These are phyloP conservation scores for Protobothrops mucrosquamatus DNA, from an alignment of 2,113 vertebrate species.

Conservation along the genomic window DNA sequence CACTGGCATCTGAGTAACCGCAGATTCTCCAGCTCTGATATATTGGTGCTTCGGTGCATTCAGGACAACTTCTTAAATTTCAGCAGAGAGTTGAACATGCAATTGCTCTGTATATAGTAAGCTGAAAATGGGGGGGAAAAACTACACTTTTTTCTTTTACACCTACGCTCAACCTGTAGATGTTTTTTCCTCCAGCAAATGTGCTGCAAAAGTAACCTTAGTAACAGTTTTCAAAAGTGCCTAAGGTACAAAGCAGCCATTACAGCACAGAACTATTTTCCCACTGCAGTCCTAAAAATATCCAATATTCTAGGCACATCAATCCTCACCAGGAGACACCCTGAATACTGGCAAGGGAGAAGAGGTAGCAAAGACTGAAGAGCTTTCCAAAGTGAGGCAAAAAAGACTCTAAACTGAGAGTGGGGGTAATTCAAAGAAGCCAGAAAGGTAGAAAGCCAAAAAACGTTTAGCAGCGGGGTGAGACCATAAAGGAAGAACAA, in stretches of 20 bases:
- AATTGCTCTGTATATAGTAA: neutral
- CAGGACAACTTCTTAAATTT: neutral
- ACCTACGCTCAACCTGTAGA: slow-evolving; percentile 11
- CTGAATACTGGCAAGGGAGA: neutral
- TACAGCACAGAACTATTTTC: neutral
- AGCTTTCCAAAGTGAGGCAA: neutral
- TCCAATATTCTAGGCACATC: neutral
- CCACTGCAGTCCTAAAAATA: neutral
- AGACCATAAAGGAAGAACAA: neutral
- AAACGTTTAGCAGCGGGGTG: neutral
- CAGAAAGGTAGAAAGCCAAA: neutral
- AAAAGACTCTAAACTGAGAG: no score
- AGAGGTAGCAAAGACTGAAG: neutral
- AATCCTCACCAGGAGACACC: neutral
- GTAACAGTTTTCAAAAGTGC: slow-evolving; percentile 13
- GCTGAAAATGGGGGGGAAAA: neutral
- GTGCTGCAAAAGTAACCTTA: slow-evolving; percentile 12
- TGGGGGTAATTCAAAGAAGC: neutral
- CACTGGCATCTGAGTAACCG: neutral
- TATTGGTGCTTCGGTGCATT: neutral
- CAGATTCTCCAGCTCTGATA: neutral
- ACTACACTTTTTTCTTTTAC: neutral
- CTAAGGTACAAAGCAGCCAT: neutral
- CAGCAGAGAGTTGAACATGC: neutral
- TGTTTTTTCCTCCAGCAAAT: neutral